A percentile compares a stretch with the other conserved stretches of the same genome.
phyloP scores from a whole-genome alignment of 2,113 vertebrate genomes.

The Pelmatolapia mariae region DNA sequence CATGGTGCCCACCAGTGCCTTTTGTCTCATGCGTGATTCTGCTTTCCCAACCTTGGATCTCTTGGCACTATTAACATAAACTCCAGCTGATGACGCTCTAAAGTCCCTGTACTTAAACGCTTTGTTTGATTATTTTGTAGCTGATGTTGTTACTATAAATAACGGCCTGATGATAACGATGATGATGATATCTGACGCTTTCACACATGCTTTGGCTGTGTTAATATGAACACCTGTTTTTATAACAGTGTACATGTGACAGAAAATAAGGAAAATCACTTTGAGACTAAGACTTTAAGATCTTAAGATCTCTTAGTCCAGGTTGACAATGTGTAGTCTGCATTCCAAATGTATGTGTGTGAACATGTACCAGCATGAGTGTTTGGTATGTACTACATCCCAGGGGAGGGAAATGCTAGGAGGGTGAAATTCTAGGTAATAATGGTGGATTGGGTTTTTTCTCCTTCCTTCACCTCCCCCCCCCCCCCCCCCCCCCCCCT shows the following conservation, averaged over 20 bases:
- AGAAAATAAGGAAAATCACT: not conserved
- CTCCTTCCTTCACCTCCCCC: not conserved
- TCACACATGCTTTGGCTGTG: not conserved
- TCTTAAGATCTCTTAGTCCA: not conserved
- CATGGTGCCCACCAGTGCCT: not conserved
- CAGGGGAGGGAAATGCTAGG: not conserved
- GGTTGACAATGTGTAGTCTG: not conserved
- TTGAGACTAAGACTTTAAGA: not conserved
- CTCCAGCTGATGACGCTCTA: not conserved
- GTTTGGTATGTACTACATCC: constrained; percentile 4
- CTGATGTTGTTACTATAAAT: not conserved
- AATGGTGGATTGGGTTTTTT: not conserved
- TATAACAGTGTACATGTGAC: not conserved
- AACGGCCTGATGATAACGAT: not conserved
- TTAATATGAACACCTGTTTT: not conserved
- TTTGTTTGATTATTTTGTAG: not conserved
- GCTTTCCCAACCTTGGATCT: not conserved
- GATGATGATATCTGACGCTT: not conserved
- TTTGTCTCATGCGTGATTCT: not conserved
- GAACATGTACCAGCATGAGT: constrained; percentile 4
- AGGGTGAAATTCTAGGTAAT: constrained; percentile 30
- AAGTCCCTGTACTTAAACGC: not conserved
- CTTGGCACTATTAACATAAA: not conserved
- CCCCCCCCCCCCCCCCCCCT: not conserved
- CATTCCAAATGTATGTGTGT: not conserved